phyloP scores from a whole-genome alignment of 2,888 invertebrate genomes.

The Eueremaeus valkanovi region DNA sequence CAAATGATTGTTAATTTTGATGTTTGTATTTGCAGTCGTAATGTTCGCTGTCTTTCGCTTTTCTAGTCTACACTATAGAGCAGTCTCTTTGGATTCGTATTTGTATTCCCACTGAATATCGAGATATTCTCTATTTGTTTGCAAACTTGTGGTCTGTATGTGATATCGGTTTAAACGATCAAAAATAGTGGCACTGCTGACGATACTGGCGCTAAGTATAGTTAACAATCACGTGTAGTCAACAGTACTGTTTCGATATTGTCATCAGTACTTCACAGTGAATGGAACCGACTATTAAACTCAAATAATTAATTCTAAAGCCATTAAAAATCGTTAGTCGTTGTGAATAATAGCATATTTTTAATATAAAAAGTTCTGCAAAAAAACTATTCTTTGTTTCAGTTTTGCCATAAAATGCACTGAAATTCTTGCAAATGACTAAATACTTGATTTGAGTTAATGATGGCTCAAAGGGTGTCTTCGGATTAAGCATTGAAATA shows the following conservation, averaged over 20 bases:
- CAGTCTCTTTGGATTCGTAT: slow-evolving; percentile 10
- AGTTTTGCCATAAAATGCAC: neutral
- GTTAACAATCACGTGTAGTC: neutral
- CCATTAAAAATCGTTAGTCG: neutral
- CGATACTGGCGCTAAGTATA: neutral
- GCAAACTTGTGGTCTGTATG: neutral
- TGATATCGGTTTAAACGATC: neutral
- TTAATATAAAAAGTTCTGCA: neutral
- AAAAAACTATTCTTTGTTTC: too few species aligned
- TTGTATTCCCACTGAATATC: too few species aligned
- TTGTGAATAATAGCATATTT: neutral
- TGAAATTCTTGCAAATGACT: neutral
- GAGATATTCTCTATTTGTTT: neutral
- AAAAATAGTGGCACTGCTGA: neutral
- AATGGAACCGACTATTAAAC: neutral
- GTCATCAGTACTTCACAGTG: neutral
- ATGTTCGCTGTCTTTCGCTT: neutral
- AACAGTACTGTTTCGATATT: neutral
- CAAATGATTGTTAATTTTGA: neutral
- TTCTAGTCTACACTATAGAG: slow-evolving; percentile 13
- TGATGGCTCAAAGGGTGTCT: neutral
- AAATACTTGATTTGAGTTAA: neutral
- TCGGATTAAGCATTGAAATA: neutral
- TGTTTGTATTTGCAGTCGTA: neutral
- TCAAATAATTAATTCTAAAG: neutral